Evolutionary conservation across 1,140 invertebrate genomes (phyloP), one percentile per base, ranked within the genome.

Genomic region (Arion vulgaris): DNA sequence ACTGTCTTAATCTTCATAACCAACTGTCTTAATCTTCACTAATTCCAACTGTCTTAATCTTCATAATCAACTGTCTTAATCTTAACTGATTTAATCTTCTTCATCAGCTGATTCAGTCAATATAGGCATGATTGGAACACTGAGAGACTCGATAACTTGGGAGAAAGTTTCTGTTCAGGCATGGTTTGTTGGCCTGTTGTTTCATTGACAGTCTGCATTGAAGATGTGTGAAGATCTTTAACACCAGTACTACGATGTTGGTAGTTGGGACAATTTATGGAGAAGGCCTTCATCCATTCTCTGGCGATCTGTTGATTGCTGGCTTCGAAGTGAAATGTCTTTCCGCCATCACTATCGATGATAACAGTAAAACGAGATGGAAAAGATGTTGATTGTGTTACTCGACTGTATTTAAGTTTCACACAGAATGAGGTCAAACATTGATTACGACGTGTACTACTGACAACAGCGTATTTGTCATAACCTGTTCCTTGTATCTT

Each of bases 241-340:
- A 19, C 19, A 11, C 9, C 9, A 19, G 45, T 49, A 49, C 45
- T 49, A 9, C 45, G 19, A 19, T 9, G 45, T 19, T 11, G 45
- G 9, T 9, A 49, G 45, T 19, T 49, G n/a, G n/a, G n/a, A n/a
- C n/a, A n/a, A n/a, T n/a, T n/a, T n/a, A n/a, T 2, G 39, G 73
- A 9, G 73, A 75, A 51, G 9, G 73, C 73, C 17, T 51, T 15
- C 38, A 75, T 51, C 73, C 73, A 75, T 26, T 75, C 73, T 75
- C 15, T 17, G 9, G 73, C 73, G 15, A 17, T 11, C 7, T 75
- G 15, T 75, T 7, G 38, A 32, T 13, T 75, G 38, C 38, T 75
- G 39, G 73, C 73, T 49, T 75, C 73, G n/a, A 75, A 75, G 9
- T 7, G 45, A 39, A 45, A 75, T 34, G 73, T 28, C 15, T 75